Evolutionary conservation across 1,140 invertebrate species (phyloP).

Genomic region (Ceratitis capitata): DNA sequence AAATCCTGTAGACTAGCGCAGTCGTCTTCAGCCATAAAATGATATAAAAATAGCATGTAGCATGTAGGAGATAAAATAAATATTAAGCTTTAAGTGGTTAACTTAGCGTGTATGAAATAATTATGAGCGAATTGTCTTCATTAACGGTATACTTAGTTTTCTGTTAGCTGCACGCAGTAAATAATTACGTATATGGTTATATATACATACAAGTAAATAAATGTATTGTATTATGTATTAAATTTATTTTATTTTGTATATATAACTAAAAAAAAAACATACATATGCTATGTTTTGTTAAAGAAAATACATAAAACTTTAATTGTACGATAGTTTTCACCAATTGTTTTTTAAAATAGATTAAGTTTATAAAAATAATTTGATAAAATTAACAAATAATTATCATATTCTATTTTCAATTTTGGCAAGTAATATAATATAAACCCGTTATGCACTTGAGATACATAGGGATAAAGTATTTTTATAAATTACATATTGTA

Average conservation of each 20-base stretch:
- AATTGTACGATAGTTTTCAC: background rate
- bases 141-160: background rate
- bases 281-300: background rate
- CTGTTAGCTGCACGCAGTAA: background rate
- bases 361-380: background rate
- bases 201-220: background rate
- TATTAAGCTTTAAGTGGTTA: background rate
- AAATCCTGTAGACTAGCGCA: background rate
- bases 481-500: no score
- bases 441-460: no score
- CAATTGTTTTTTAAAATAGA: background rate
- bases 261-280: background rate
- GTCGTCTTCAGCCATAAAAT: background rate
- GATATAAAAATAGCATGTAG: background rate
- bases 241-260: slow-evolving; percentile 16
- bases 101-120: background rate
- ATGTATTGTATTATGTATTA: background rate
- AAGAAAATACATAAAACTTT: background rate
- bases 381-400: background rate
- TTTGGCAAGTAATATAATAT: no score
- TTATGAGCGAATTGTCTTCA: background rate
- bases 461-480: no score
- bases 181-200: background rate
- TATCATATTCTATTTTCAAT: background rate
- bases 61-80: background rate